Evolutionary conservation across 2,888 invertebrate genomes (phyloP), one percentile per base, ranked within the genome.

Genomic region (Phortica okadai): DNA sequence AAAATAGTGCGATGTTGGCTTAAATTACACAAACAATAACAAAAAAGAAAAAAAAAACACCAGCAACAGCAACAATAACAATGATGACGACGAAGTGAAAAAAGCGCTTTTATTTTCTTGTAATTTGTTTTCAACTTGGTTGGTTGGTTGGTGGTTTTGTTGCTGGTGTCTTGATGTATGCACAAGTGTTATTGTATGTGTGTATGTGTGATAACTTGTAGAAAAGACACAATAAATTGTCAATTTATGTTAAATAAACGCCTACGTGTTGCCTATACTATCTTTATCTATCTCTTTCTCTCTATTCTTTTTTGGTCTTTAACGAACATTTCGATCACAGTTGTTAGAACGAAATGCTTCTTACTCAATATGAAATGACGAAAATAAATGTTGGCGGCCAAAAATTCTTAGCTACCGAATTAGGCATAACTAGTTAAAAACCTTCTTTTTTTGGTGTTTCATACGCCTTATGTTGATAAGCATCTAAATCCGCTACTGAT

Each of bases 201-300:
- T 76, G 76, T 76, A 64, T 76, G 42, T 59, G 14, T 44, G 62
- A 56, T 62, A 62, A 8, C 25, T 25, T 70, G 54, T 54, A 7
- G 44, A 70, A 70, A 67, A 54, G 70, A 25, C 42, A 42, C 76
- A 69, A 79, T 75, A 77, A 75, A 56, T 81, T 85, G 77, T 81
- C 76, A 44, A 25, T 70, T 69, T 45, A 69, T 8, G 21, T 8
- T 1, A 10, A 44, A 25, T 25, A 62, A 62, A 62, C 62, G 45
- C 44, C 67, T 67, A 67, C 67, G 16, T 14, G 50, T 14, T 11
- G 14, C 14, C 50, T 6, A 50, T 6, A 41, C 42, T 50, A 25
- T 74, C 50, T 74, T 6, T 5, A 14, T 16, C 8, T 62, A 16
- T 54, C 8, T 33, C 42, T 6, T 42, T 11, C 56, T 74, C 56